Evolutionary conservation across 2,888 invertebrate species (phyloP).

Genomic region (Nymphalis c-album): DNA sequence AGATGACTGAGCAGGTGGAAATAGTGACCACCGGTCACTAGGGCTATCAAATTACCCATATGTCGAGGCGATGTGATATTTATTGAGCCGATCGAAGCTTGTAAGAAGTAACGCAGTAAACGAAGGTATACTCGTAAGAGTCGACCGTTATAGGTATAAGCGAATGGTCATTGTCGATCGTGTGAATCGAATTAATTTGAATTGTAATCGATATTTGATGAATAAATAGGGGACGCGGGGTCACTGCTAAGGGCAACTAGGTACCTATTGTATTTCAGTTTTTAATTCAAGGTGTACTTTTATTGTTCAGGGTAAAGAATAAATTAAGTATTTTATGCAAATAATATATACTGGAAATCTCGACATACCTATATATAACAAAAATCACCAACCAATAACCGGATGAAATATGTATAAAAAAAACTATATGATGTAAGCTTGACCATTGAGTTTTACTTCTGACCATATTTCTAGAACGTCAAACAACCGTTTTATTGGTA

Average conservation of each 20-base stretch:
- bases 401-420: background rate
- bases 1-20: slow-evolving; percentile 63
- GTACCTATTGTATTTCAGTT: slow-evolving; percentile 41
- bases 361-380: background rate
- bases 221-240: slow-evolving; percentile 53
- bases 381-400: too few species aligned
- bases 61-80: slow-evolving; percentile 64
- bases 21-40: slow-evolving; percentile 72
- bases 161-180: slow-evolving; percentile 60
- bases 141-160: slow-evolving; percentile 58
- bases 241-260: slow-evolving; percentile 58
- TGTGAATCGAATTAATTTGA: slow-evolving; percentile 72
- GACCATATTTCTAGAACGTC: slow-evolving; percentile 14
- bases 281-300: slow-evolving; percentile 23
- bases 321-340: slow-evolving; percentile 11
- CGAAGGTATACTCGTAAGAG: slow-evolving; percentile 30
- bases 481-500: slow-evolving; percentile 19
- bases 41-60: slow-evolving; percentile 66
- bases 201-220: slow-evolving; percentile 64
- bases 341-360: slow-evolving; percentile 7
- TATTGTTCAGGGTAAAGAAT: slow-evolving; percentile 16
- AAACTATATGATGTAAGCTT: background rate
- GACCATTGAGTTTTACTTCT: slow-evolving; percentile 10
- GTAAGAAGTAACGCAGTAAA: slow-evolving; percentile 66
- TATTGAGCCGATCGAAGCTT: slow-evolving; percentile 56